Evolutionary conservation across 2,113 vertebrate genomes (phyloP), one percentile per base, ranked within the genome.

Genomic region (Gallinago undulata): DNA sequence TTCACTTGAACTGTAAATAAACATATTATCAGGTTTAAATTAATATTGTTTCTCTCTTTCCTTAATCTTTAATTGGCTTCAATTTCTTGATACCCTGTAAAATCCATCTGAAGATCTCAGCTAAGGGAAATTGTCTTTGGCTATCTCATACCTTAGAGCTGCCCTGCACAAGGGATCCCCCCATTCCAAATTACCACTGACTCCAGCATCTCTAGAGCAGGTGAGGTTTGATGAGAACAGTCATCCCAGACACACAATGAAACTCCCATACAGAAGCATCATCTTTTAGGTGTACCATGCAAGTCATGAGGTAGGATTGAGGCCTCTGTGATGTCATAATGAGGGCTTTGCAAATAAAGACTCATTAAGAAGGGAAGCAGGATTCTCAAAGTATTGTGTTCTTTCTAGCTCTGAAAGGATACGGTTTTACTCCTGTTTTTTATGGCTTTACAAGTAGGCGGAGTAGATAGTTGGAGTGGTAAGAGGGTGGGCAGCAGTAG

Each of bases 131-230:
- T 56, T 74, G 12, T 45, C 28, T 47, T 78, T 88, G 48, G 5
- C 50, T 73, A 25, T 9, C 50, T 90, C 6, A n/a, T 90, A 63
- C 14, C 24, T 86, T 74, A 69, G 53, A 87, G 35, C 43, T 51
- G 16, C 35, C 23, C 18, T 55, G 24, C 53, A 51, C 41, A 45
- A 60, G 45, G 57, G 7, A 25, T 76, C 19, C 11, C 7, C 30
- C 14, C 1, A 0, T 56, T 74, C n/a, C 55, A 63, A 79, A 87
- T 21, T 37, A 15, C n/a, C 4, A 0, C 51, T 82, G n/a, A 43
- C 15, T 64, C 16, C 50, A 28, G 2, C 0, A 0, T 70, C 41
- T 74, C 48, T 57, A 15, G 69, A 78, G 18, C 27, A 3, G 24
- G 18, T 47, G 64, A 48, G 27, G 8, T 77, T 77, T 64, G 55